A percentile compares a stretch with the other conserved stretches of the same genome.
phyloP scores from a whole-genome alignment of 2,797 vertebrate species.

The Poliocrania exsul region DNA sequence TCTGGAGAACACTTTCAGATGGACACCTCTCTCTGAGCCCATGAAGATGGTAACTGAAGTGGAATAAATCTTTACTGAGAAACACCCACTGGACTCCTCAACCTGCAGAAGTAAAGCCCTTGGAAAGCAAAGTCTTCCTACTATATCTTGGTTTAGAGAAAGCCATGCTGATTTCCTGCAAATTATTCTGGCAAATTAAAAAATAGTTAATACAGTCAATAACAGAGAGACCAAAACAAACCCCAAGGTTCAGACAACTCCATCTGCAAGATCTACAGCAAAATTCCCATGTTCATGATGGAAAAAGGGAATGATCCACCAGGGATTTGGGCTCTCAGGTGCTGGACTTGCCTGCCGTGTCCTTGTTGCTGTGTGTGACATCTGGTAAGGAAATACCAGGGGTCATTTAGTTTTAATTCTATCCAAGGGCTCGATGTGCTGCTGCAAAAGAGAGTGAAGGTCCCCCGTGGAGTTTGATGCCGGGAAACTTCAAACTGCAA shows the following conservation, averaged over 20 bases:
- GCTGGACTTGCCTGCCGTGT: neutral
- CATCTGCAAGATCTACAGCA: neutral
- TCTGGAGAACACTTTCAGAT: neutral
- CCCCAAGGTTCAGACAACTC: neutral
- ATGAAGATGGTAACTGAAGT: neutral
- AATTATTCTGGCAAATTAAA: neutral
- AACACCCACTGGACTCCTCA: neutral
- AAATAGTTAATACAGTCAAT: neutral
- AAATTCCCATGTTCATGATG: neutral
- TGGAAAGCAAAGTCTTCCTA: neutral
- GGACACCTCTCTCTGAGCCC: neutral
- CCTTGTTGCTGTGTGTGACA: neutral
- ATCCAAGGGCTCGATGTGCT: neutral
- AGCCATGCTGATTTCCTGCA: neutral
- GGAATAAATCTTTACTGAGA: neutral
- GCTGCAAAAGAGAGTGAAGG: neutral
- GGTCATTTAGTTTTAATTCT: neutral
- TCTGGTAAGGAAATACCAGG: neutral
- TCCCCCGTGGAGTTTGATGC: neutral
- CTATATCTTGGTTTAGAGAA: neutral
- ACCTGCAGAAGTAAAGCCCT: neutral
- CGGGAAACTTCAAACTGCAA: conserved; percentile 6
- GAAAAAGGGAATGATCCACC: neutral
- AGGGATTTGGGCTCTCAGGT: neutral
- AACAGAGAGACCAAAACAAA: neutral